phyloP scores from a whole-genome alignment of 2,888 invertebrate species.

The Stratiomys singularior region DNA sequence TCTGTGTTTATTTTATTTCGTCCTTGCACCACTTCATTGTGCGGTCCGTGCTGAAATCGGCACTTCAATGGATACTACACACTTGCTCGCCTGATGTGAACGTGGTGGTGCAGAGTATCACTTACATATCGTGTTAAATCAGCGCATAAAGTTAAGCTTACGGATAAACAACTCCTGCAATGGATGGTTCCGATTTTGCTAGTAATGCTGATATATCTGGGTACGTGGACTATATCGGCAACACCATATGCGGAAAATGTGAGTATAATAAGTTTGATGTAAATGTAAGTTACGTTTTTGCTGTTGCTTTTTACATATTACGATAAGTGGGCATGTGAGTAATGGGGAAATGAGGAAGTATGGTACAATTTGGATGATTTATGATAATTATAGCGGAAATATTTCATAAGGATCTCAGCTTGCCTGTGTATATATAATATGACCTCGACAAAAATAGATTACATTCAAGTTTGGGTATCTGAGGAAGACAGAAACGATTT shows the following conservation, averaged over 20 bases:
- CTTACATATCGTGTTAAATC: slow-evolving; percentile 93
- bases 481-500: too few species aligned
- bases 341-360: background rate
- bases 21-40: too few species aligned
- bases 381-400: too few species aligned
- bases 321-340: background rate
- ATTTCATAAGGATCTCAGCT: too few species aligned
- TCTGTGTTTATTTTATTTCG: slow-evolving; percentile 42
- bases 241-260: slow-evolving; percentile 84
- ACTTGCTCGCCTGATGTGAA: background rate
- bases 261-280: slow-evolving; percentile 57
- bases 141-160: slow-evolving; percentile 90
- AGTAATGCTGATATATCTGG: slow-evolving; percentile 87
- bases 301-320: background rate
- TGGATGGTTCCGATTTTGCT: slow-evolving; percentile 94
- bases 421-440: too few species aligned
- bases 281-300: background rate
- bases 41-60: too few species aligned
- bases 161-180: slow-evolving; percentile 90
- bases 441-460: too few species aligned
- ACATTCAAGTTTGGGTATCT: too few species aligned
- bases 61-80: too few species aligned
- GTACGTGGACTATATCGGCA: slow-evolving; percentile 90
- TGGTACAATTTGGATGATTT: too few species aligned
- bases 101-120: slow-evolving; percentile 76